Evolutionary conservation across 2,113 vertebrate species (phyloP).

Genomic region (Oreamnos americanus): DNA sequence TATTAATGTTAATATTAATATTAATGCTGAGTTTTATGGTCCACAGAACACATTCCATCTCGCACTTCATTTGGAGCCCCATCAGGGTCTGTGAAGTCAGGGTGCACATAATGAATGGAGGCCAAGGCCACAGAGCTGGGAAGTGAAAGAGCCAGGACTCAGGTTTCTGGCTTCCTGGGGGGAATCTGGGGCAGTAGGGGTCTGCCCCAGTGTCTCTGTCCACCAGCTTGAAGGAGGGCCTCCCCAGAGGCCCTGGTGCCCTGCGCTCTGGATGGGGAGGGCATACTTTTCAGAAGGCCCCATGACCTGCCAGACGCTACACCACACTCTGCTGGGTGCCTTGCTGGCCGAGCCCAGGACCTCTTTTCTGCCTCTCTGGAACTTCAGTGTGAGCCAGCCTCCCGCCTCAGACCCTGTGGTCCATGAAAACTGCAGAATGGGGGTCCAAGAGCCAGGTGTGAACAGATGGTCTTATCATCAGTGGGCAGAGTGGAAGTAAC

Average conservation of each 20-base stretch:
- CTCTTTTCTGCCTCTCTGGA: not conserved
- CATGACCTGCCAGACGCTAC: not conserved
- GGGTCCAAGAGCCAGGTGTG: not conserved
- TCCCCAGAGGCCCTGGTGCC: not conserved
- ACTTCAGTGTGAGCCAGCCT: not conserved
- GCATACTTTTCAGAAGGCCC: not conserved
- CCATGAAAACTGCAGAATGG: not conserved
- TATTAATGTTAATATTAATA: not conserved
- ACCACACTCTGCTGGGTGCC: not conserved
- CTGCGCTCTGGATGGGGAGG: not conserved
- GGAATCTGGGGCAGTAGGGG: not conserved
- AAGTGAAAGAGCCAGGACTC: not conserved
- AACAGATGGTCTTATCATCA: not conserved
- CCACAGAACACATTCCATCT: not conserved
- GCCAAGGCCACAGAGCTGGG: too few species aligned
- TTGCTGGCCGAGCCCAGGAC: not conserved
- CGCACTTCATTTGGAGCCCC: not conserved
- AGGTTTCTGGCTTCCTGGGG: not conserved
- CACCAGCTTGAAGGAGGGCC: not conserved
- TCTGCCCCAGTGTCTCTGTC: not conserved
- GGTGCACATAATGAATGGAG: rapidly evolving
- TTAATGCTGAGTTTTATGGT: not conserved
- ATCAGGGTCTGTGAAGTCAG: not conserved
- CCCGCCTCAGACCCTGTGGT: rapidly evolving
- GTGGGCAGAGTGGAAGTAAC: not conserved